A percentile compares a stretch with the other conserved stretches of the same genome.
These are phyloP conservation scores for Scomber scombrus DNA, from an alignment of 2,113 vertebrate species.

Conservation along the genomic window DNA sequence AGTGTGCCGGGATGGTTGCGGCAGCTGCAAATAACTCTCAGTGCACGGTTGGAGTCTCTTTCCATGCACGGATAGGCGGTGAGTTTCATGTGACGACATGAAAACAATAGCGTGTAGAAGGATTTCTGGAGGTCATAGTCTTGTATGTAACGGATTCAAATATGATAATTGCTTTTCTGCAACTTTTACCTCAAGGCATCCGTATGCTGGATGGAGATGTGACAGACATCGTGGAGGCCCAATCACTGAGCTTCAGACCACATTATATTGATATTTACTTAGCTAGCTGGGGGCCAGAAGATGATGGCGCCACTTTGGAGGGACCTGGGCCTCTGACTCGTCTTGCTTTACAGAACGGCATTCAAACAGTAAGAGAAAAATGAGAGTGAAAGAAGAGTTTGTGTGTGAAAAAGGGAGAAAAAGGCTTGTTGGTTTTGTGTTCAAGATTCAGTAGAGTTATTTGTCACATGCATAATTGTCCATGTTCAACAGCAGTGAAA, in stretches of 20 bases:
- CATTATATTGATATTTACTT: slow-evolving; percentile 96
- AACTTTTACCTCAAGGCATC: slow-evolving; percentile 86
- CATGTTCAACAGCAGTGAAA: too few relatives aligned
- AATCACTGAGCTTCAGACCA: slow-evolving; percentile 91
- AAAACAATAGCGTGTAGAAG: slow-evolving; percentile 7
- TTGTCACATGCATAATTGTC: too few relatives aligned
- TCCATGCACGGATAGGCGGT: slow-evolving; percentile 96
- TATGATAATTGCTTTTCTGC: slow-evolving; percentile 1
- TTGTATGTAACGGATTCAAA: neutral
- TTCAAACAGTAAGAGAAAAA: slow-evolving; percentile 87
- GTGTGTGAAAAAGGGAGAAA: neutral
- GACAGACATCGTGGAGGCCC: slow-evolving; percentile 95
- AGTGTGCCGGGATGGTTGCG: slow-evolving; percentile 95
- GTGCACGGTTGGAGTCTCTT: slow-evolving; percentile 95
- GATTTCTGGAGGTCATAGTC: slow-evolving; percentile 38
- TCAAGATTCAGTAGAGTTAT: neutral
- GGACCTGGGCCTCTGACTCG: slow-evolving; percentile 93
- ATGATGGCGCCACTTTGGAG: slow-evolving; percentile 94
- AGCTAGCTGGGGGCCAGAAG: slow-evolving; percentile 97
- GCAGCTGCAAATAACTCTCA: slow-evolving; percentile 94
- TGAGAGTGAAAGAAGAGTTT: neutral
- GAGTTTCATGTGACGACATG: slow-evolving; percentile 61
- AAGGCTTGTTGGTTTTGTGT: neutral
- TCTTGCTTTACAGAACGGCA: slow-evolving; percentile 90
- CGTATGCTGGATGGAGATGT: slow-evolving; percentile 96